Evolutionary conservation across 2,797 vertebrate species (phyloP), one percentile per base, ranked within the genome.

Genomic region (Hirundo rustica): DNA sequence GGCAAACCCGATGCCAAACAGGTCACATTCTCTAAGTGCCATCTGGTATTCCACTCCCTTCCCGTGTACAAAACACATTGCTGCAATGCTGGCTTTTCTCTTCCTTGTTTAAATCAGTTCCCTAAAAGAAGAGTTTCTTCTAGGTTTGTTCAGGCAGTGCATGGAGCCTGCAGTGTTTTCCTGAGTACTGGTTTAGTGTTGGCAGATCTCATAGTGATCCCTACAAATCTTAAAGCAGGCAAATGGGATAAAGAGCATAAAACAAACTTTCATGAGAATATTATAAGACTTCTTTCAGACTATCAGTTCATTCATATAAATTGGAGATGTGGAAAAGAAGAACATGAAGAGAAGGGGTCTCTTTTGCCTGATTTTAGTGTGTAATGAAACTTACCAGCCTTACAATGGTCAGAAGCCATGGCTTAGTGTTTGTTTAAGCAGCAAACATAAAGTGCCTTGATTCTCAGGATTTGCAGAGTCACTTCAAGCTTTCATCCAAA

Each of bases 381-480:
- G 0, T 74, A 27, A 34, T 64, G 61, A 79, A 67, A 34, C 18
- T 44, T 58, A 19, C 3, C 8, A 8, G 27, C 44, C 17, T 47
- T 44, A 45, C 4, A 11, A 32, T 38, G 34, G 29, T 51, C 53
- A 61, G 50, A 83, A 68, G 64, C 50, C 1, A 0, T 23, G 30
- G 19, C 15, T 80, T 42, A n/a, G 23, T 29, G 25, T 71, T 85
- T 5, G 2, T 82, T 83, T 81, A 78, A 70, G 50, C 42, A 87
- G 60, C 47, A 80, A 60, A 62, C 40, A n/a, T 72, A 16, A 88
- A 58, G 45, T 48, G 45, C 34, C 23, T 77, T 30, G 11, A 19
- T 22, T 70, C 54, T 89, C 42, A 50, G 48, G 57, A 77, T 79
- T 50, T 94, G 78, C 87, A 64, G 64, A 82, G 89, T 93, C 82